Base-by-base conservation (phyloP, 1,140 invertebrate genomes). In the Drosophila repletoides region DNA sequence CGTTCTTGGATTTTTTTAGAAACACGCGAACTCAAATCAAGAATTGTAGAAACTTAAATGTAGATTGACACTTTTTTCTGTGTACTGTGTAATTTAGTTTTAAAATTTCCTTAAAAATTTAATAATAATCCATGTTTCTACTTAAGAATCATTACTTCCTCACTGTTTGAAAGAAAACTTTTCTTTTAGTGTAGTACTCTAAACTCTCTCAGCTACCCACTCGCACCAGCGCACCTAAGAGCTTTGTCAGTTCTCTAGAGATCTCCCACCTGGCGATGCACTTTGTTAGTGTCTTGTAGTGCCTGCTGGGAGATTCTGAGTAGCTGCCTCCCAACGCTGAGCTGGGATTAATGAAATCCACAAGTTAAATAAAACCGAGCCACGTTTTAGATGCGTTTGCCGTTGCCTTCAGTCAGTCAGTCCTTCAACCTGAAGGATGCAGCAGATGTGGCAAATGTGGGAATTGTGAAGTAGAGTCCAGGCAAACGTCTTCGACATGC, bases 271-370 rank as follows among this genome's bases (percentile, higher is more conserved):
- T 63, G 75, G 49, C 52, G 38, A 33, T 63, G 41, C 43, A 73
- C 55, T 70, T 66, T 81, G 76, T 63, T 72, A 61, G 53, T 52
- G 72, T 34, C 46, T 67, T 64, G 33, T 72, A 67, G 63, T 55
- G 64, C 56, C 48, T 21, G 24, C 3, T 12, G 10, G 5, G 3
- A 26, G 7, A 33, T 10, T 43, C 48, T 63, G 53, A 83, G 68
- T 81, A 69, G 76, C 72, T 76, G 43, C 58, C 40, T 15, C 29
- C 17, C 22, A 33, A 22, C 14, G 7, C 12, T 51, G 51, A 7
- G 45, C 46, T 52, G 34, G 28, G 36, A 58, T 65, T 79, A 79
- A 74, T 77, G 75, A 77, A 77, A 65, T 65, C 69, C 69, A 31
- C 72, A 56, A 52, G 46, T 69, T 63, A 49, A 67, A 60, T 61